A percentile compares a stretch with the other conserved stretches of the same genome.
Conservation (phyloP, 2,888 invertebrate species). For the Leuctra nigra region DNA sequence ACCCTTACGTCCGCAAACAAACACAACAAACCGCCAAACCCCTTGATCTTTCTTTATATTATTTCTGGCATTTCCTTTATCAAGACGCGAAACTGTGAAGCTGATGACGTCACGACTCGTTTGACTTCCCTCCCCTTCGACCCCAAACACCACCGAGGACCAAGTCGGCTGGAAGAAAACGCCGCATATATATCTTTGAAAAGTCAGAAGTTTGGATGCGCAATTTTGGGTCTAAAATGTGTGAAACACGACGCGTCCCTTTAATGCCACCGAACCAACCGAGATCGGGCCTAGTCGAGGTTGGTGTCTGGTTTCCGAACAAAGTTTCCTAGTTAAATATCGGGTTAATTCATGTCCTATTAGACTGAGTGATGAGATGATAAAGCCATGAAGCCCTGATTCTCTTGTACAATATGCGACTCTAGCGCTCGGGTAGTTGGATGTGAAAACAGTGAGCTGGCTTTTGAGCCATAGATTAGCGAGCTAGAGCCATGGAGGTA, state of each 20-base stretch:
- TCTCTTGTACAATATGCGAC: too few relatives aligned
- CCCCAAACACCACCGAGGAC: not conserved
- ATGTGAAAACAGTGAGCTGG: too few relatives aligned
- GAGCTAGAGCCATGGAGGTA: too few relatives aligned
- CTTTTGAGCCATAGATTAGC: too few relatives aligned
- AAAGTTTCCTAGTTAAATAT: conserved; percentile 11
- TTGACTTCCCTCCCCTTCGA: conserved; percentile 11
- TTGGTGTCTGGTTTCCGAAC: not conserved
- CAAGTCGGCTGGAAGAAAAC: conserved; percentile 22
- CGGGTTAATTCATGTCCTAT: conserved; percentile 6
- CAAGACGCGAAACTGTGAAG: conserved; percentile 16
- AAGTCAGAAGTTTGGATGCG: conserved; percentile 7
- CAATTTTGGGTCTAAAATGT: conserved; percentile 11
- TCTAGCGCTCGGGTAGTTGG: too few relatives aligned
- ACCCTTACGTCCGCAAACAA: not conserved
- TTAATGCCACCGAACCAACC: not conserved
- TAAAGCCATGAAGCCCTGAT: too few relatives aligned
- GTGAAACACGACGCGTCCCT: conserved; percentile 1
- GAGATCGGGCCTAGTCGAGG: not conserved
- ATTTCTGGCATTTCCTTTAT: conserved; percentile 16
- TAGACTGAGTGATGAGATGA: conserved; percentile 8
- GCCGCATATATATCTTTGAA: conserved; percentile 14
- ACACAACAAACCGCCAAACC: not conserved
- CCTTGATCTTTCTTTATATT: conserved; percentile 9
- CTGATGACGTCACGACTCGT: conserved; percentile 20